Evolutionary conservation across 2,888 invertebrate species (phyloP).

Genomic region (Pristionchus arcanus): DNA sequence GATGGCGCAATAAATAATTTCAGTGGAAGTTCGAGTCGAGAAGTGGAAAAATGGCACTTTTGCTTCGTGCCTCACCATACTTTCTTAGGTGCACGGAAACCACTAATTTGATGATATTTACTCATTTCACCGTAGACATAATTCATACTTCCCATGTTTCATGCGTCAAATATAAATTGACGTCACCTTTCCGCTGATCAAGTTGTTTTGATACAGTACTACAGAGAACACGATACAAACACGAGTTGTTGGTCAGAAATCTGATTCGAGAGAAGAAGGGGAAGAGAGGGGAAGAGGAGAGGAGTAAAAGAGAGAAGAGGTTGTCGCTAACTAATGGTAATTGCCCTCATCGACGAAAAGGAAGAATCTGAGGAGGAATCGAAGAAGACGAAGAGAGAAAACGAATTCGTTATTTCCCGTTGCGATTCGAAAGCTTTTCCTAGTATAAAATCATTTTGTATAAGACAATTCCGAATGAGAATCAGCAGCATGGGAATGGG

Average conservation of each 20-base stretch:
- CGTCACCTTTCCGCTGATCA: not conserved
- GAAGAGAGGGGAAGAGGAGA: not conserved
- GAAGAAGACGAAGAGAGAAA: not conserved
- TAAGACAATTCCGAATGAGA: not conserved
- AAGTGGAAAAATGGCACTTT: not conserved
- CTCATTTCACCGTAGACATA: not conserved
- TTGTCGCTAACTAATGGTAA: constrained; percentile 38
- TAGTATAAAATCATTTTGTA: not conserved
- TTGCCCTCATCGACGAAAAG: constrained; percentile 38
- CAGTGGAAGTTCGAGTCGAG: not conserved
- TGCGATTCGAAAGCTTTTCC: not conserved
- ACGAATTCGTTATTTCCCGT: not conserved
- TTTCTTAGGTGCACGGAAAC: constrained; percentile 3
- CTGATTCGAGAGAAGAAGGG: not conserved
- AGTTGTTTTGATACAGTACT: not conserved
- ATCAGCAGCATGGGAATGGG: not conserved
- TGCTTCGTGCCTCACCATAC: not conserved
- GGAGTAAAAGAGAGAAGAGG: not conserved
- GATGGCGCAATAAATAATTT: not conserved
- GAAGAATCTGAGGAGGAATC: not conserved
- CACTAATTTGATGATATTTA: not conserved
- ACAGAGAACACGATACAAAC: not conserved
- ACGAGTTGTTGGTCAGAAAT: not conserved
- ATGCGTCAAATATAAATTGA: not conserved
- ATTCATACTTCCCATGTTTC: not conserved